Evolutionary conservation across 2,113 vertebrate genomes (phyloP), one percentile per base, ranked within the genome.

Genomic region (Salvelinus fontinalis): DNA sequence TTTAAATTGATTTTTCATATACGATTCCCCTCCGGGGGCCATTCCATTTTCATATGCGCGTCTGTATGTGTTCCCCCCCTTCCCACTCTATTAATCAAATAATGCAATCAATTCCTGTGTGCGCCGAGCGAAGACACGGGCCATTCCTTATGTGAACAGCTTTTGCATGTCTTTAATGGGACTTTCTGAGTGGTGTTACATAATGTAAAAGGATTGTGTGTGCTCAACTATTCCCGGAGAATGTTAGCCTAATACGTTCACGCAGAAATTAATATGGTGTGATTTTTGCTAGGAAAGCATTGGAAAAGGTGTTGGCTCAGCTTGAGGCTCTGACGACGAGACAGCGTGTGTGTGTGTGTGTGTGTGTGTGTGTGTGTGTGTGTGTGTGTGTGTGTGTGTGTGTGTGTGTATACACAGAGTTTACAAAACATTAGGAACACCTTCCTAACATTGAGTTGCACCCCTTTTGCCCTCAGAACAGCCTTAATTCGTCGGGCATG

Each of bases 1-100:
- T 83, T 84, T 83, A 89, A 89, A 93, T 92, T 91, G 90, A 91
- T 92, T 91, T 89, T 85, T 90, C 86, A 82, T 80, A 86, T 62
- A 70, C 79, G 44, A 78, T 74, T 73, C 89, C 90, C 91, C 88
- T 81, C 18, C 75, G 82, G 85, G 89, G 79, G 59, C 71, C 73
- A 91, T 90, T 91, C 79, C 82, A 88, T 87, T 87, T 87, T 87
- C 87, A 89, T 86, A 87, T 71, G 86, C 75, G 77, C 83, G 67
- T 75, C 80, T 79, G 66, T 73, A 49, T 77, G 77, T 26, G 34
- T 68, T 26, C 78, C 78, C 83, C 27, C 27, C 72, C 7, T 26
- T 82, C 80, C 77, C 0, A 67, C 75, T 85, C 81, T 84, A 90
- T 91, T 90, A 87, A 88, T 91, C 88, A 88, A 86, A 86, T 82